Evolutionary conservation across 35 echinoderm and acorn worm genomes (phyloP).

Genomic region (Lytechinus pictus): DNA sequence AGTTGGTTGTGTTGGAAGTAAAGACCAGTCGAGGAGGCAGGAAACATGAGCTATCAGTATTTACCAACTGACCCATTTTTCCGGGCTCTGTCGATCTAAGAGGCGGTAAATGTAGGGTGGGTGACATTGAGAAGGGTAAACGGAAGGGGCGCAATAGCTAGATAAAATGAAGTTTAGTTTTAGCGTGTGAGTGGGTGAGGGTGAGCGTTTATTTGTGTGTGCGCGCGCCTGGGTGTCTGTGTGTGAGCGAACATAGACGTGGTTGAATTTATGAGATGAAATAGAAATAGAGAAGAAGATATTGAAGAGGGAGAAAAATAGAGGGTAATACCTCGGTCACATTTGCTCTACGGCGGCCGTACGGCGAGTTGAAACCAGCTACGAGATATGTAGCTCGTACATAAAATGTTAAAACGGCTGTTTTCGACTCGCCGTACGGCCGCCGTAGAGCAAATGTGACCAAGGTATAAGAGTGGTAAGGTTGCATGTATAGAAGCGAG

Average conservation of each 20-base stretch:
- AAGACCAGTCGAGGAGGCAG: background rate
- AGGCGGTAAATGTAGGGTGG: background rate
- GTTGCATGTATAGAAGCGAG: too few relatives aligned
- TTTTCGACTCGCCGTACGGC: too few relatives aligned
- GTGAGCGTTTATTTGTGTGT: too few relatives aligned
- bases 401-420: too few relatives aligned
- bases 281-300: background rate
- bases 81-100: background rate
- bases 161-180: background rate
- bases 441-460: too few relatives aligned
- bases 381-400: too few relatives aligned
- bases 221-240: too few relatives aligned
- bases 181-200: too few relatives aligned
- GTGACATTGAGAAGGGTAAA: background rate
- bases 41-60: background rate
- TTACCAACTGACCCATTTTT: slow-evolving; percentile 6
- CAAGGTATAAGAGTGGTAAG: too few relatives aligned
- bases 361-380: too few relatives aligned
- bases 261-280: background rate
- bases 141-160: background rate
- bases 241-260: background rate
- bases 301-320: background rate
- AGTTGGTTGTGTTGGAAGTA: background rate
- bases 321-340: too few relatives aligned
- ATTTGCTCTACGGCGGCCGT: too few relatives aligned